Percentiles rank a stretch among this genome's conserved stretches.
Conservation (phyloP, 2,888 invertebrate genomes). For the Slavum lentiscoides region DNA sequence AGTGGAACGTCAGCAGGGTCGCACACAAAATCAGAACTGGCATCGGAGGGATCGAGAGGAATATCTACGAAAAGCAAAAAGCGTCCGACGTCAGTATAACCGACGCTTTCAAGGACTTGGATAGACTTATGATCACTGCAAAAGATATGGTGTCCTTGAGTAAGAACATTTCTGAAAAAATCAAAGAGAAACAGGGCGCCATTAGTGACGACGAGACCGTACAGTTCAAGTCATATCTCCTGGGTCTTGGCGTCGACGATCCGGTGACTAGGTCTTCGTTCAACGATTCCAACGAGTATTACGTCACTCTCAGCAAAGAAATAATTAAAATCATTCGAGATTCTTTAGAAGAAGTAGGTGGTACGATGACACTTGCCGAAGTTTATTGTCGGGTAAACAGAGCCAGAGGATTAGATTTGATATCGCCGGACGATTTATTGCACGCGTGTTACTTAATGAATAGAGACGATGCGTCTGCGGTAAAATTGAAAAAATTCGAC, state of each 20-base stretch:
- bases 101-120: conserved; percentile 93
- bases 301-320: conserved; percentile 73
- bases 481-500: conserved; percentile 81
- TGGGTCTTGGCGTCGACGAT: conserved; percentile 96
- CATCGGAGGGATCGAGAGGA: conserved; percentile 93
- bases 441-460: conserved; percentile 80
- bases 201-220: conserved; percentile 97
- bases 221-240: conserved; percentile 90
- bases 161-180: conserved; percentile 87
- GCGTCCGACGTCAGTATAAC: conserved; percentile 90
- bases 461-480: conserved; percentile 67
- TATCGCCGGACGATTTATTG: conserved; percentile 95
- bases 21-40: conserved; percentile 77
- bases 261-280: conserved; percentile 91
- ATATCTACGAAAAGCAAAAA: conserved; percentile 85
- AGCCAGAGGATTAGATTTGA: conserved; percentile 90
- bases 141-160: conserved; percentile 96
- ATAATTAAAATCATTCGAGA: conserved; percentile 79
- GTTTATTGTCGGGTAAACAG: conserved; percentile 96
- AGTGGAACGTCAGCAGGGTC: conserved; percentile 63
- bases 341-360: conserved; percentile 85
- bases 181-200: conserved; percentile 90
- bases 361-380: conserved; percentile 95
- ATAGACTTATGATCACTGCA: conserved; percentile 86
- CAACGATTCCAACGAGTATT: conserved; percentile 57